Evolutionary conservation across 2,888 invertebrate genomes (phyloP).

Genomic region (Anorthoa munda): DNA sequence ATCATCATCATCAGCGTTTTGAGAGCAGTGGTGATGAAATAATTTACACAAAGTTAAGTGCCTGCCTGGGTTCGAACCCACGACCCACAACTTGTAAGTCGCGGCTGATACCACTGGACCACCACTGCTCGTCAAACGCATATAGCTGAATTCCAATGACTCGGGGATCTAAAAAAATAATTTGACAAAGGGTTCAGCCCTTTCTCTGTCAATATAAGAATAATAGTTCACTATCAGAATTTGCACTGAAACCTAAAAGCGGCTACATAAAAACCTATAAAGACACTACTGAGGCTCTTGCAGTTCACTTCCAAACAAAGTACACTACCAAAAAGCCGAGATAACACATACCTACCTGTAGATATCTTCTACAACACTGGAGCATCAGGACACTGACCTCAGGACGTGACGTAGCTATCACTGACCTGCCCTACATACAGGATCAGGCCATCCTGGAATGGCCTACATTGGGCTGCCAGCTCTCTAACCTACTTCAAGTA

Average conservation of each 20-base stretch:
- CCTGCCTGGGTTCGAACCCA: no score
- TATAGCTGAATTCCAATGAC: no score
- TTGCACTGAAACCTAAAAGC: not conserved
- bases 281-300: not conserved
- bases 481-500: constrained; percentile 27
- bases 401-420: not conserved
- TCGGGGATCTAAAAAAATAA: no score
- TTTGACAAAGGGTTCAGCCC: no score
- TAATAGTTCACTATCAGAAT: not conserved
- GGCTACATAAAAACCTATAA: not conserved
- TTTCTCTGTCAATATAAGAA: no score
- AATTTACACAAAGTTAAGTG: no score
- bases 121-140: no score
- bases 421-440: constrained; percentile 40
- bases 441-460: constrained; percentile 41
- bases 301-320: no score
- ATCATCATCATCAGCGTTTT: no score
- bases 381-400: constrained; percentile 20
- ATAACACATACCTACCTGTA: not conserved
- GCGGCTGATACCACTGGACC: no score
- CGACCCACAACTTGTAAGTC: no score
- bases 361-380: not conserved
- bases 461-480: constrained; percentile 29
- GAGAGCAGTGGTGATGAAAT: no score
- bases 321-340: not conserved